Base-by-base conservation (phyloP, 2,888 invertebrate genomes). In the Andrena flavipes region DNA sequence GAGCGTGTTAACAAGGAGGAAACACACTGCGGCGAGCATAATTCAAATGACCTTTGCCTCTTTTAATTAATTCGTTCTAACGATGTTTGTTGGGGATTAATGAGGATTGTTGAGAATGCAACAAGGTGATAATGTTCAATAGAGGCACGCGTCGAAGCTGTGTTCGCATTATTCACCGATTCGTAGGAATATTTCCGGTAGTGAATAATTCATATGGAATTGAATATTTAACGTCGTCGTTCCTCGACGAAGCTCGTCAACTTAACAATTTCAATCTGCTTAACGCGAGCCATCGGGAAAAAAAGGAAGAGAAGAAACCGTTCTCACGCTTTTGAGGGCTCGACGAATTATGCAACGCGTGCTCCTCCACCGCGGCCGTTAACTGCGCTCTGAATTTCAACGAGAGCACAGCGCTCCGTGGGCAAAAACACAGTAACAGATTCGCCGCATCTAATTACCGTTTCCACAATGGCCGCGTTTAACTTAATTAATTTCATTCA, bases 161-260 rank as follows among this genome's bases (percentile, higher is more conserved):
- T 54, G 51, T 13, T 23, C 42, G 26, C 23, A 42, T 70, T 70
- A 62, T 35, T 65, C 64, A 42, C 16, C 51, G 48, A 20, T 42
- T n/a, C 29, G 10, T 56, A 20, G 65, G 49, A 51, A 65, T 80
- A 70, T 49, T 67, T 67, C 29, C 33, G 60, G 3, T 10, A 56
- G 51, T 76, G 76, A 80, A 80, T 80, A 80, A 80, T 80, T 76
- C 76, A 80, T 80, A 60, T 29, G 60, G 49, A 16, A 67, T 80
- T 80, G 80, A 71, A 80, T 80, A 80, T 80, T 80, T 80, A 80
- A 65, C 79, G 76, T 64, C 49, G 54, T 8, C 42, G 65, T 20
- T 26, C 29, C 65, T 35, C 59, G 59, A n/a, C 76, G 65, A 64
- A 62, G 60, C 60, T 76, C 80, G 65, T 80, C 76, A 54, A 80